phyloP scores from a whole-genome alignment of 2,888 invertebrate species.

The Esperia sulphurella region DNA sequence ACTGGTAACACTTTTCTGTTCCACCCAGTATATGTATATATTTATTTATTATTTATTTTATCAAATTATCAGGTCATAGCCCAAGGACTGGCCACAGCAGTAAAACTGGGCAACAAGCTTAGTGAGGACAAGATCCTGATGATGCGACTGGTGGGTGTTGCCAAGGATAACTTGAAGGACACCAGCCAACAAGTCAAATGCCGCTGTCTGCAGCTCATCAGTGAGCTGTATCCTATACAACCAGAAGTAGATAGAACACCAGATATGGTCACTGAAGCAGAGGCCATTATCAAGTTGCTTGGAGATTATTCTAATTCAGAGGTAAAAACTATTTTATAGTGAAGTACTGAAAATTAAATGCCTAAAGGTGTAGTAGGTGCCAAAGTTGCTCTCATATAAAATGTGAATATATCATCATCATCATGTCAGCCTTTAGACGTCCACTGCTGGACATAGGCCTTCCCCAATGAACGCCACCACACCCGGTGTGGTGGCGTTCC shows the following conservation, averaged over 20 bases:
- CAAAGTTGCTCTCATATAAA: too few species aligned
- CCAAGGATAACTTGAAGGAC: slow-evolving; percentile 84
- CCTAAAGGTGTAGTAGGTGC: too few species aligned
- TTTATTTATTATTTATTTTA: too few species aligned
- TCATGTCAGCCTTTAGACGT: too few species aligned
- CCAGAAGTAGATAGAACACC: slow-evolving; percentile 62
- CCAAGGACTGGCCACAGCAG: slow-evolving; percentile 85
- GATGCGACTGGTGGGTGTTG: slow-evolving; percentile 81
- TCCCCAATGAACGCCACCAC: too few species aligned
- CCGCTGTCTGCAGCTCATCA: slow-evolving; percentile 88
- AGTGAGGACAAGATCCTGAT: slow-evolving; percentile 79
- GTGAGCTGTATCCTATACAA: slow-evolving; percentile 82
- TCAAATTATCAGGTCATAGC: slow-evolving; percentile 77
- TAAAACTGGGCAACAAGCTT: slow-evolving; percentile 84
- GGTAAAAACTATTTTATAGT: too few species aligned
- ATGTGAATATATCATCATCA: too few species aligned
- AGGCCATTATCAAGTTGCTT: slow-evolving; percentile 85
- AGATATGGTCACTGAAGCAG: slow-evolving; percentile 77
- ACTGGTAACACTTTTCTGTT: too few species aligned
- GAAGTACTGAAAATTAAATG: too few species aligned
- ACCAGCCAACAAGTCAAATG: slow-evolving; percentile 90
- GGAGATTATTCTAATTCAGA: slow-evolving; percentile 90
- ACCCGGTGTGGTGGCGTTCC: too few species aligned
- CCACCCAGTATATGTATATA: too few species aligned
- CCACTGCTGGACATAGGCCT: too few species aligned